Evolutionary conservation across 2,113 vertebrate species (phyloP), one percentile per base, ranked within the genome.

Genomic region (Pogona vitticeps): DNA sequence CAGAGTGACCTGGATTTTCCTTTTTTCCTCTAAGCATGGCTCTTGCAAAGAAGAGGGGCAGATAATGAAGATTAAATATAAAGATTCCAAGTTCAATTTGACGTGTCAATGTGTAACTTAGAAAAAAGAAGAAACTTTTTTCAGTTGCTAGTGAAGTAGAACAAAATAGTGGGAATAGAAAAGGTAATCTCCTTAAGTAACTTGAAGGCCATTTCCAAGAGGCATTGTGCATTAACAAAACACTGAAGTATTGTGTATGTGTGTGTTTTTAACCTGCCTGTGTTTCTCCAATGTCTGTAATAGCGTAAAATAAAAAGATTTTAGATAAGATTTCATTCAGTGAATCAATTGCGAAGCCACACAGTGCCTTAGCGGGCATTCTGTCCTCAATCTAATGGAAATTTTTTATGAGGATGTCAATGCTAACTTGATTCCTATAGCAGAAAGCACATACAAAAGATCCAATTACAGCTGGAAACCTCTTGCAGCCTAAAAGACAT

Each of bases 241-340:
- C 90, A 14, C 91, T 82, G 92, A 91, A 90, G 88, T 89, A 91
- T 93, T 95, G 94, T 91, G 38, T 73, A 18, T 82, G 38, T 42
- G 28, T 14, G 2, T 82, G 61, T 67, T 15, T 87, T 38, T 76
- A 2, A 70, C 75, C 67, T 75, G 33, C 76, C n/a, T 76, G 17
- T 76, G 17, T 76, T 90, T 90, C 17, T 91, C 95, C 93, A 95
- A 89, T 80, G 93, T 94, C 94, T 90, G 91, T 96, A 97, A 96
- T 95, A 94, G 96, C 96, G 96, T 97, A 94, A 97, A 97, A 97
- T 97, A 97, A 97, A 97, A 97, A 96, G 97, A 97, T 97, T 97
- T 97, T 94, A 97, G 97, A 95, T 97, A 97, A 97, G 96, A 97
- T 97, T 97, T 97, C 96, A 93, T 96, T 96, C 94, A 83, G 93